Conservation (phyloP, 1,140 invertebrate genomes). For the Apis mellifera region DNA sequence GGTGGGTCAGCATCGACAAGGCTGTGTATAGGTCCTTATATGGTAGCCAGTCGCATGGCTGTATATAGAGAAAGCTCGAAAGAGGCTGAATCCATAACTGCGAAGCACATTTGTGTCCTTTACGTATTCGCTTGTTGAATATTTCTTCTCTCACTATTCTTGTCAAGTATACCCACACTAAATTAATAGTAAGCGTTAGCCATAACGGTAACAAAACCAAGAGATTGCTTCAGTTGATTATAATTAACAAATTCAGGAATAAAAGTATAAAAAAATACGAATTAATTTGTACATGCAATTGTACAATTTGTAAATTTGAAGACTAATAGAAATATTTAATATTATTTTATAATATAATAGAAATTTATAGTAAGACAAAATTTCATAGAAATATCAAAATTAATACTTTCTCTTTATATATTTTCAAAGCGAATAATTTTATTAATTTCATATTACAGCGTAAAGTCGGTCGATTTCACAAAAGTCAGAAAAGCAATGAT, state of each 20-base stretch:
- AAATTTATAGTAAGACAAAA: neutral
- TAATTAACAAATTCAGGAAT: constrained; percentile 6
- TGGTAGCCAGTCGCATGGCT: constrained; percentile 60
- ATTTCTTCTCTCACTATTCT: constrained; percentile 41
- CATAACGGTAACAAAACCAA: constrained; percentile 60
- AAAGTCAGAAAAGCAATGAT: constrained; percentile 20
- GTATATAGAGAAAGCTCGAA: constrained; percentile 65
- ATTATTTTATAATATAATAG: neutral
- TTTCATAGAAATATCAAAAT: neutral
- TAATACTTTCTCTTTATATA: neutral
- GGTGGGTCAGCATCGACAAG: constrained; percentile 68
- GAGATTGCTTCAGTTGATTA: constrained; percentile 19
- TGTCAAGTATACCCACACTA: neutral
- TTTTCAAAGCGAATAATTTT: neutral
- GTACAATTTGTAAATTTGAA: no score
- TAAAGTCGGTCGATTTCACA: constrained; percentile 47
- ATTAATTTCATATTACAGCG: neutral
- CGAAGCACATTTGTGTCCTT: constrained; percentile 49
- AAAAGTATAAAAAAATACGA: neutral
- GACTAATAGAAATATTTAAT: neutral
- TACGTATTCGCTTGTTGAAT: constrained; percentile 40
- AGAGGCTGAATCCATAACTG: constrained; percentile 64
- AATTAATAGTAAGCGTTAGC: neutral
- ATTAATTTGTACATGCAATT: neutral
- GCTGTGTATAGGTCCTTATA: constrained; percentile 70